Evolutionary conservation across 2,113 vertebrate species (phyloP).

Genomic region (Leptodactylus fuscus): DNA sequence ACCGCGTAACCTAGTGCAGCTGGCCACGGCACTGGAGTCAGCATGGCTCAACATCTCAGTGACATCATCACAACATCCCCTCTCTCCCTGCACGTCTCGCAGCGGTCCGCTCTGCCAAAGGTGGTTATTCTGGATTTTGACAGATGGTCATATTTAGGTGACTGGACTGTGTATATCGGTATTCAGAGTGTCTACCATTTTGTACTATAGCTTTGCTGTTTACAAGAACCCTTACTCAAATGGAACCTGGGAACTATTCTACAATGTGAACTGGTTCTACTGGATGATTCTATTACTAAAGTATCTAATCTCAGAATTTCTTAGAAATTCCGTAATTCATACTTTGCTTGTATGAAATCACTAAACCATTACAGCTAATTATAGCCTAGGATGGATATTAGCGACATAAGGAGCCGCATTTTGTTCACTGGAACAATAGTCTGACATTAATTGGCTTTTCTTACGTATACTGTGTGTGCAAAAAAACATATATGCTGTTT

Average conservation of each 20-base stretch:
- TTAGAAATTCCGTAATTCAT: no score
- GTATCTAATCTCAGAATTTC: background rate
- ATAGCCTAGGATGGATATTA: background rate
- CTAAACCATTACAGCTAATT: background rate
- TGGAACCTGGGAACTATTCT: background rate
- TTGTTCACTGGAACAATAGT: background rate
- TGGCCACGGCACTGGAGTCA: no score
- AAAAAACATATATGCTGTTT: background rate
- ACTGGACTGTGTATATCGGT: no score
- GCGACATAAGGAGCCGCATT: background rate
- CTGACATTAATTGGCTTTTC: conserved; percentile 39
- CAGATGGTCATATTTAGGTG: no score
- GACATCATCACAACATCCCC: no score
- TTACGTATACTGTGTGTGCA: background rate
- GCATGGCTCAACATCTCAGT: no score
- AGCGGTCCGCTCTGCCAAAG: no score
- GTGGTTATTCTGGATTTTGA: no score
- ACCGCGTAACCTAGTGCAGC: no score
- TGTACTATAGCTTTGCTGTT: background rate
- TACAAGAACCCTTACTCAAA: background rate
- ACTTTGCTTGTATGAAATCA: background rate
- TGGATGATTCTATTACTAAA: background rate
- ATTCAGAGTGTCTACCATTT: background rate
- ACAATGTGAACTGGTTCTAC: background rate
- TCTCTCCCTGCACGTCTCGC: no score